Conservation (phyloP, 53 echinoderm and acorn worm species). For the Holothuria leucospilota region DNA sequence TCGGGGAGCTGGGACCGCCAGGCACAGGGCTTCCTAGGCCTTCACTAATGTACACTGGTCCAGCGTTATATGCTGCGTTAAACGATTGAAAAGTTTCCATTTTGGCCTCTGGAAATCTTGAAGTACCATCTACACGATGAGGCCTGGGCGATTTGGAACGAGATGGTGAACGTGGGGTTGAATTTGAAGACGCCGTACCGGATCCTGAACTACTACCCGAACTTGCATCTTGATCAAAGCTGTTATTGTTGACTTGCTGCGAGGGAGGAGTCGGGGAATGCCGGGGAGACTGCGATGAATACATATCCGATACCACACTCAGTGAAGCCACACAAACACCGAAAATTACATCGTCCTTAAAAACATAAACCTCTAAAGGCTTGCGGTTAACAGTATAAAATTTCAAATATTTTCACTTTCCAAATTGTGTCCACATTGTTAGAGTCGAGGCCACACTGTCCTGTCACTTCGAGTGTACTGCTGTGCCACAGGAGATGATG, state of each 20-base stretch:
- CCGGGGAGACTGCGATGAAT: constrained; percentile 65
- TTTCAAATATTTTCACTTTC: too few species aligned
- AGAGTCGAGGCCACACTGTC: too few species aligned
- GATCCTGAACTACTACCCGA: constrained; percentile 77
- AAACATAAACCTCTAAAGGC: too few species aligned
- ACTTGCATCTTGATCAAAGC: constrained; percentile 45
- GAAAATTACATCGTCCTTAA: constrained; percentile 26
- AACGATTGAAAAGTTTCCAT: constrained; percentile 99
- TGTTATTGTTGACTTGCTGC: constrained; percentile 59
- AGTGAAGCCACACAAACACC: too few species aligned
- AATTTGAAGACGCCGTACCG: constrained; percentile 82
- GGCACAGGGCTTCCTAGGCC: constrained; percentile 82
- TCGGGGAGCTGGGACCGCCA: constrained; percentile 78
- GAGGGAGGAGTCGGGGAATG: constrained; percentile 79
- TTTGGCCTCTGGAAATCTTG: constrained; percentile 43
- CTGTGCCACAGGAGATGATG: too few species aligned
- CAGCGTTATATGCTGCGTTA: constrained; percentile 97
- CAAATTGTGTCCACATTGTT: too few species aligned
- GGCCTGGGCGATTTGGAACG: constrained; percentile 59
- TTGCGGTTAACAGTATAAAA: too few species aligned
- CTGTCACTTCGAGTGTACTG: too few species aligned
- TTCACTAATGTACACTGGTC: constrained; percentile 93
- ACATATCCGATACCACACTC: constrained; percentile 49
- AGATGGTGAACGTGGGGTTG: constrained; percentile 79
- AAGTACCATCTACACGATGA: constrained; percentile 36